phyloP scores from a whole-genome alignment of 2,113 vertebrate species.

The Eidolon helvum region DNA sequence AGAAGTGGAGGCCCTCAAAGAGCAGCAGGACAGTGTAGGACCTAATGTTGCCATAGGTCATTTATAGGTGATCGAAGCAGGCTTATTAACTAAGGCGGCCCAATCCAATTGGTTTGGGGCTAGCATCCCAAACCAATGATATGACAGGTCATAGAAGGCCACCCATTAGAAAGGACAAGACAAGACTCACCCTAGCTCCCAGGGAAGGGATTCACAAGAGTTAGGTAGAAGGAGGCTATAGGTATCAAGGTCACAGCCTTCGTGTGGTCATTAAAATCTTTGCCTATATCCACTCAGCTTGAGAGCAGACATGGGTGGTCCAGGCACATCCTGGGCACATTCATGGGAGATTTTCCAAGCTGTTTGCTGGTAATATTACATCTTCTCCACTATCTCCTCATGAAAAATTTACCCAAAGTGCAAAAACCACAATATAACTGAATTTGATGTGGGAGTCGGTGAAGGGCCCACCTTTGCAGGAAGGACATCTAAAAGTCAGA shows the following conservation, averaged over 20 bases:
- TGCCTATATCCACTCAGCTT: background rate
- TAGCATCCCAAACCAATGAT: background rate
- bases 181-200: background rate
- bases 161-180: background rate
- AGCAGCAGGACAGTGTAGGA: background rate
- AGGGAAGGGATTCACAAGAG: background rate
- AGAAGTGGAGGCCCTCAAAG: background rate
- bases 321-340: background rate
- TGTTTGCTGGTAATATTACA: background rate
- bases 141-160: no score
- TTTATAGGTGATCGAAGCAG: background rate
- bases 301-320: background rate
- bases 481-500: background rate
- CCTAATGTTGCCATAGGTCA: background rate
- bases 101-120: background rate
- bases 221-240: background rate
- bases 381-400: background rate
- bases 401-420: background rate
- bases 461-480: background rate
- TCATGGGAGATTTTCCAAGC: background rate
- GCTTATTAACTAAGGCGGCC: background rate
- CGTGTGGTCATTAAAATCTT: background rate
- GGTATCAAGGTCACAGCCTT: background rate
- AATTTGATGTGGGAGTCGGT: background rate
- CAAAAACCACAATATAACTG: background rate